Conservation (phyloP, 1,140 invertebrate genomes). For the Papilio machaon region DNA sequence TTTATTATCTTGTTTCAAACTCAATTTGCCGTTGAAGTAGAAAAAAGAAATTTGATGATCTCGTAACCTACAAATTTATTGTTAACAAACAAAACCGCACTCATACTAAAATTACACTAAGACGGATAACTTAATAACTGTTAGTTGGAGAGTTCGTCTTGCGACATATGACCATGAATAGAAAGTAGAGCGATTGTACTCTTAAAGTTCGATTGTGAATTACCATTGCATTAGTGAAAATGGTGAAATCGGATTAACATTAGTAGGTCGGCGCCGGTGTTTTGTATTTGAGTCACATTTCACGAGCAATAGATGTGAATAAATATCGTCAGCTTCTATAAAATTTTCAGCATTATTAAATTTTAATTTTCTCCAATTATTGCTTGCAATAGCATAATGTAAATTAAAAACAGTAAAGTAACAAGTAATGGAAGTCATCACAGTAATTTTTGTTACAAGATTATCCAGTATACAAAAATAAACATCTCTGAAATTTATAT, state of each 20-base stretch:
- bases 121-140: neutral
- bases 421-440: too few species aligned
- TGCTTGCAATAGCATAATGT: too few species aligned
- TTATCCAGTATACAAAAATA: too few species aligned
- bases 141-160: neutral
- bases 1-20: slow-evolving; percentile 8
- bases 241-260: slow-evolving; percentile 51
- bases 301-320: slow-evolving; percentile 8
- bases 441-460: too few species aligned
- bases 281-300: slow-evolving; percentile 35
- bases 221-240: slow-evolving; percentile 53
- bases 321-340: neutral
- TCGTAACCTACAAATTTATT: neutral
- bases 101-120: neutral
- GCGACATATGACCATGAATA: slow-evolving; percentile 52
- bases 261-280: slow-evolving; percentile 29
- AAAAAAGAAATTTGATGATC: neutral
- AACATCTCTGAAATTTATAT: too few species aligned
- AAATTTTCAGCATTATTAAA: neutral
- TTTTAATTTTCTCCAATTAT: neutral
- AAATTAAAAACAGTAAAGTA: too few species aligned
- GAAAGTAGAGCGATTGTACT: slow-evolving; percentile 59
- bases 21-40: neutral
- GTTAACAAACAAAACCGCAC: neutral
- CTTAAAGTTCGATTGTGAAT: slow-evolving; percentile 45